Base-by-base conservation (phyloP, 2,888 invertebrate species). In the Drosophila prolongata region DNA sequence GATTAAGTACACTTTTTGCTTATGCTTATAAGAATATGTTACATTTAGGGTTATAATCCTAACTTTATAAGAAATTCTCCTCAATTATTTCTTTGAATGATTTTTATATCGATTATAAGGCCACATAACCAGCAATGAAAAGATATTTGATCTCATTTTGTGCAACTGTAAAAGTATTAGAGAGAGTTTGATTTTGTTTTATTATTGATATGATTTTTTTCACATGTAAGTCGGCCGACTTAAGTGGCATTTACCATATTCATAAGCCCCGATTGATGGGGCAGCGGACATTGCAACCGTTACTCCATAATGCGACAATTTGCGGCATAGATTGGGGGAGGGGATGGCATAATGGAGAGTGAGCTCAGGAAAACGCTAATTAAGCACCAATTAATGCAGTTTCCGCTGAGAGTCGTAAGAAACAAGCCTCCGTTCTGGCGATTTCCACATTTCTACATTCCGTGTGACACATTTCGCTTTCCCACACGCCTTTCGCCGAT, bases 351-450 rank as follows among this genome's bases (percentile, higher is more conserved):
- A 16, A 47, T 43, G 10, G 30, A 58, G 64, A 65, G 75, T 69
- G 42, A 75, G 75, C 74, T 59, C 72, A 87, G 83, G 83, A 83
- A 83, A 82, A 76, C 75, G 71, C 60, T 79, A 82, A 83, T 83
- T 85, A 74, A 87, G 72, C 76, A 75, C 66, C 77, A 79, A 73
- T 87, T 82, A 79, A 78, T 76, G 71, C 67, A 58, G 72, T 85
- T 79, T 85, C 74, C 75, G 71, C 64, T 53, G 44, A 57, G 65
- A 54, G 50, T 30, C 54, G 37, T 46, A 35, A 46, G 61, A 47
- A 69, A 69, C 38, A 37, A 27, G 42, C 54, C 54, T 44, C 42
- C 30, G 13, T 54, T 47, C 54, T 49, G 16, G 11, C 24, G 14
- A 9, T 11, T 14, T 37, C 24, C 34, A 14, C 47, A 24, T 24